Conservation (phyloP, 37 sponge, comb jelly and placozoan species). For the Tethya wilhelma region DNA sequence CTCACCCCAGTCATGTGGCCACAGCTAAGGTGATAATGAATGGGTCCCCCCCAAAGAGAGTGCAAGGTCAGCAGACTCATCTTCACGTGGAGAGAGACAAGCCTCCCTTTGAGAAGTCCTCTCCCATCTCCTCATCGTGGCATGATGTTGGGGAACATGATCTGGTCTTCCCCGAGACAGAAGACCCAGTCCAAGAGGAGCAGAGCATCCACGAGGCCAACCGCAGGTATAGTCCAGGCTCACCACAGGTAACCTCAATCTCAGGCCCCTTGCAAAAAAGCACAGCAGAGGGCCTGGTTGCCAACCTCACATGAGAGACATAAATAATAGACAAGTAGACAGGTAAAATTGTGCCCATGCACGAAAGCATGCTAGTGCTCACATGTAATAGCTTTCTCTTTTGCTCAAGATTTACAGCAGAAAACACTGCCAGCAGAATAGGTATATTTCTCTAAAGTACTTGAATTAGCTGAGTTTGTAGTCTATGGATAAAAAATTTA, state of each 20-base stretch:
- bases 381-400: no score
- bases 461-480: no score
- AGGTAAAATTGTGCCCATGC: no score
- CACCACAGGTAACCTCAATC: background rate
- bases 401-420: no score
- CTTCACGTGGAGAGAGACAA: background rate
- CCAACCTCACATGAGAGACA: no score
- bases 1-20: background rate
- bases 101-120: background rate
- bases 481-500: no score
- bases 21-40: background rate
- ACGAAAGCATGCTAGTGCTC: no score
- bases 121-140: slow-evolving; percentile 39
- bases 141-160: slow-evolving; percentile 24
- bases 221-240: slow-evolving; percentile 12
- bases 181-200: slow-evolving; percentile 23
- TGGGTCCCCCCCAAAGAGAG: background rate
- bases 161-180: background rate
- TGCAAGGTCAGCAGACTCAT: background rate
- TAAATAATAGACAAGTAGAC: background rate
- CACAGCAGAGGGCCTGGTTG: no score
- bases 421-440: no score
- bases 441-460: no score
- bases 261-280: background rate
- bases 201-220: slow-evolving; percentile 13